Evolutionary conservation across 2,888 invertebrate species (phyloP).

Genomic region (Mylabris sibirica): DNA sequence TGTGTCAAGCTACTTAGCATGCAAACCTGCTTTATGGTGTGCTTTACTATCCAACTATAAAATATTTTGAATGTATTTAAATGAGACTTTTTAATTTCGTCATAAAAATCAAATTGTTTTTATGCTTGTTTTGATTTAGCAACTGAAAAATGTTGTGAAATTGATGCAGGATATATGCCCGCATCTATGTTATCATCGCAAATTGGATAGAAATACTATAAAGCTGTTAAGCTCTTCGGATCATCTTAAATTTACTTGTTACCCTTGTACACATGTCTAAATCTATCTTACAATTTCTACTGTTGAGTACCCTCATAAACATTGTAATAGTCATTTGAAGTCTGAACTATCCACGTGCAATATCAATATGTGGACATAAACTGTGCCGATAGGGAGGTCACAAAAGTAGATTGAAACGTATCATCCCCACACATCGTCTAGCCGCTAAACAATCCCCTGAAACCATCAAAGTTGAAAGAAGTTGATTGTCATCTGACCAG

Average conservation of each 20-base stretch:
- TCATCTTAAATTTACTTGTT: conserved; percentile 42
- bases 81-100: conserved; percentile 60
- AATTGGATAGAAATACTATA: conserved; percentile 47
- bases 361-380: conserved; percentile 47
- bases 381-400: conserved; percentile 37
- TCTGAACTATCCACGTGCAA: conserved; percentile 47
- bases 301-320: conserved; percentile 53
- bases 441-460: conserved; percentile 15
- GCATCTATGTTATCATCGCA: conserved; percentile 48
- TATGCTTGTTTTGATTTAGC: conserved; percentile 58
- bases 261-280: conserved; percentile 40
- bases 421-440: conserved; percentile 22
- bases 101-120: conserved; percentile 59
- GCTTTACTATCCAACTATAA: conserved; percentile 58
- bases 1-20: conserved; percentile 59
- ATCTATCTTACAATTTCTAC: conserved; percentile 49
- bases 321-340: conserved; percentile 45
- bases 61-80: conserved; percentile 59
- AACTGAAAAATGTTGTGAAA: conserved; percentile 37
- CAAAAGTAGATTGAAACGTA: conserved; percentile 38
- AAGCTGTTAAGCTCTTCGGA: conserved; percentile 44
- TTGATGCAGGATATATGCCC: conserved; percentile 48
- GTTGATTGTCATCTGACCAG: conserved; percentile 10
- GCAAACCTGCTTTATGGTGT: conserved; percentile 56
- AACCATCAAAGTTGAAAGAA: conserved; percentile 23